These are phyloP conservation scores for Julus scanicus DNA, from an alignment of 2,888 invertebrate species.

Conservation along the genomic window DNA sequence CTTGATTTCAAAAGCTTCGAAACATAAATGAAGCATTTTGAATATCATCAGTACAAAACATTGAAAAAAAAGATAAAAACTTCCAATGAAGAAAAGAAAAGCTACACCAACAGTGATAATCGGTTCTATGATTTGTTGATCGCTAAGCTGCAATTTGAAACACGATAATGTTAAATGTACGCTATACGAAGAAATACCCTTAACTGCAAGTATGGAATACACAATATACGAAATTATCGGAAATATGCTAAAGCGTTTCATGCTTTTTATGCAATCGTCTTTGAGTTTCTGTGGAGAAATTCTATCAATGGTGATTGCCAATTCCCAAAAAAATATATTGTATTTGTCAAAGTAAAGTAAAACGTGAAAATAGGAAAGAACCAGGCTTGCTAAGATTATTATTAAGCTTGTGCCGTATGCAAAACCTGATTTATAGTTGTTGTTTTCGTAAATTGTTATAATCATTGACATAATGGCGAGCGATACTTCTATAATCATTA, in stretches of 20 bases:
- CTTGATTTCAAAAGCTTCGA: background rate
- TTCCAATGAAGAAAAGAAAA: too few relatives aligned
- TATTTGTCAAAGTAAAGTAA: background rate
- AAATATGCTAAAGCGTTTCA: too few relatives aligned
- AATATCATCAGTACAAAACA: too few relatives aligned
- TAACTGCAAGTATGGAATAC: too few relatives aligned
- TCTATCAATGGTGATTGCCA: background rate
- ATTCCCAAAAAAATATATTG: background rate
- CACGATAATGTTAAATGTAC: too few relatives aligned
- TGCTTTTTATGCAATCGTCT: background rate
- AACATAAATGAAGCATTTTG: background rate
- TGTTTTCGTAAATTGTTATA: background rate
- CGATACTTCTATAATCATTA: background rate
- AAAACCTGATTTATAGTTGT: background rate
- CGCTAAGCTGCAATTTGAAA: too few relatives aligned
- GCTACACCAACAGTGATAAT: too few relatives aligned
- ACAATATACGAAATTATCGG: too few relatives aligned
- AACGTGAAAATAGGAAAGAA: background rate
- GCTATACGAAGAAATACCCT: too few relatives aligned
- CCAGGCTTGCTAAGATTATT: background rate
- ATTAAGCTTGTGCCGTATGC: background rate
- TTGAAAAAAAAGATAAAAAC: too few relatives aligned
- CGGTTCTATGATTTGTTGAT: too few relatives aligned
- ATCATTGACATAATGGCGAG: background rate
- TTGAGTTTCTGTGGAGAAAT: background rate